A percentile compares a stretch with the other conserved stretches of the same genome.
These are phyloP conservation scores for Trypoxylus dichotomus DNA, from an alignment of 1,140 invertebrate genomes.

Conservation along the genomic window DNA sequence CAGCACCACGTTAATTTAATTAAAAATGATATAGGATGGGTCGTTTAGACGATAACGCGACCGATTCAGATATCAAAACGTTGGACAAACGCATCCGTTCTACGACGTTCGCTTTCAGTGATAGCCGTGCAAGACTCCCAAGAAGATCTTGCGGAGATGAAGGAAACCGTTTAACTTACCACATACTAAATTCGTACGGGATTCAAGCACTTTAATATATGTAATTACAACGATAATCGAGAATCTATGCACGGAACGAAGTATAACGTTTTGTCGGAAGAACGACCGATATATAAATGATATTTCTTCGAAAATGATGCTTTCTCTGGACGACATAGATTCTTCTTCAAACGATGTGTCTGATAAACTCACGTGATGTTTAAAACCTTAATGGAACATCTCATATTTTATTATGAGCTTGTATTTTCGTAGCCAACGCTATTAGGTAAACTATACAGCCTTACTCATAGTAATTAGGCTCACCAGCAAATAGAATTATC, in stretches of 20 bases:
- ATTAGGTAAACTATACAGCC: no score
- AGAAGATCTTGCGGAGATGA: neutral
- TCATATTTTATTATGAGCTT: no score
- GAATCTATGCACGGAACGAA: neutral
- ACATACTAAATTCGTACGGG: neutral
- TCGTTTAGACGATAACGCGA: neutral
- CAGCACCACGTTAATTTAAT: slow-evolving; percentile 7
- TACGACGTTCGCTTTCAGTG: neutral
- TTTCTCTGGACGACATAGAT: no score
- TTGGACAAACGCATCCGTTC: neutral
- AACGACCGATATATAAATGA: no score
- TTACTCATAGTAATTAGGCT: no score
- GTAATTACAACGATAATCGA: neutral
- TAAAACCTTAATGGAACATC: no score
- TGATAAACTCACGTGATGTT: no score
- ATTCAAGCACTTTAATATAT: neutral
- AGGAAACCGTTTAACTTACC: neutral
- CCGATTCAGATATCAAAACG: neutral
- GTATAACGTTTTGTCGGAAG: no score
- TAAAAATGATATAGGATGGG: slow-evolving; percentile 7
- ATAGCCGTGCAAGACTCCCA: neutral
- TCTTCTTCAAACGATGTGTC: no score
- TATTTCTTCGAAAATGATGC: no score
- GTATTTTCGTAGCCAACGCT: no score
- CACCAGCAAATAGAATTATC: no score